Percentiles rank a stretch among this genome's conserved stretches.
Evolutionary conservation across 2,797 vertebrate genomes (phyloP).

Genomic region (Hybognathus amarus): DNA sequence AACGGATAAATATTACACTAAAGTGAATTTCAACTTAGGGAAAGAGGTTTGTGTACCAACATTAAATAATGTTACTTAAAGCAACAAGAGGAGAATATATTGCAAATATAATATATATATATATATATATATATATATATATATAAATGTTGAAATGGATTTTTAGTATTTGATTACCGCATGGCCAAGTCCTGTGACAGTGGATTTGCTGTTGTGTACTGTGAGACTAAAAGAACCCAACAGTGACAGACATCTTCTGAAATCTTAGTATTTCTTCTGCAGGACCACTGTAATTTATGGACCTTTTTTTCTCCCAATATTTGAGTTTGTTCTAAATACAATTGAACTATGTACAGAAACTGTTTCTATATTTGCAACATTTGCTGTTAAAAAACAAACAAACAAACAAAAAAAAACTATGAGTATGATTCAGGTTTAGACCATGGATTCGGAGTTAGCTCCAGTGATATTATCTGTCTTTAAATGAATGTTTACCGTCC

Average conservation of each 20-base stretch:
- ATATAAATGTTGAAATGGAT: conserved; percentile 85
- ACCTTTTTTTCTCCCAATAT: conserved; percentile 78
- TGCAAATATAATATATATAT: conserved; percentile 65
- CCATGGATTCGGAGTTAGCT: conserved; percentile 79
- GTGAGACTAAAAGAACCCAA: conserved; percentile 77
- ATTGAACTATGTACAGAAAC: conserved; percentile 90
- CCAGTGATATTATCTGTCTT: conserved; percentile 72
- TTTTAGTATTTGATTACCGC: conserved; percentile 85
- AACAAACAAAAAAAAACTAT: conserved; percentile 72
- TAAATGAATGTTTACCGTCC: conserved; percentile 70
- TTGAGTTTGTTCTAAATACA: conserved; percentile 72
- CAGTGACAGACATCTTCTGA: conserved; percentile 76
- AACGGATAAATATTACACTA: conserved; percentile 73
- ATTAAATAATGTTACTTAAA: conserved; percentile 70
- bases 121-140: no score
- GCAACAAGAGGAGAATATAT: conserved; percentile 75
- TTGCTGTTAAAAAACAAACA: conserved; percentile 82
- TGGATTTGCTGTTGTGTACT: conserved; percentile 92
- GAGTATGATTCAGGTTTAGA: conserved; percentile 86
- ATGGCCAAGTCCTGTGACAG: conserved; percentile 90
- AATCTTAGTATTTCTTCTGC: conserved; percentile 76
- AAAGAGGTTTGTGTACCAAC: conserved; percentile 74
- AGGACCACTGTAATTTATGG: conserved; percentile 72
- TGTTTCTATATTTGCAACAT: conserved; percentile 97
- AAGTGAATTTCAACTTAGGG: conserved; percentile 72